Evolutionary conservation across 2,113 vertebrate species (phyloP).

Genomic region (Canis aureus): DNA sequence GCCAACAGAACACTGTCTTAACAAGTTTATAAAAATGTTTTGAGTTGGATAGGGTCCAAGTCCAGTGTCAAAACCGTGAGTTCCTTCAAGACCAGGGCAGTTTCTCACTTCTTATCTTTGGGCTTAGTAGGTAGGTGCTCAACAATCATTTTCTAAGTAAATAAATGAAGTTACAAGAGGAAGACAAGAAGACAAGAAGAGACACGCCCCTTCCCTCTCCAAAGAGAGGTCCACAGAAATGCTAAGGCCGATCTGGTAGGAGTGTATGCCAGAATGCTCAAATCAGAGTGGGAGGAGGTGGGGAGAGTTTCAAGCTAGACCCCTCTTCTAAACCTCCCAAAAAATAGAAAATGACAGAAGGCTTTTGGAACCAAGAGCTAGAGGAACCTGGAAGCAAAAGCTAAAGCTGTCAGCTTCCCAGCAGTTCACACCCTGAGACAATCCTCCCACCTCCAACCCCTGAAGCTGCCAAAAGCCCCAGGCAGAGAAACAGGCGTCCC

Average conservation of each 20-base stretch:
- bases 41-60: background rate
- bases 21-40: background rate
- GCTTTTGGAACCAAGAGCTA: constrained; percentile 45
- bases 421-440: constrained; percentile 16
- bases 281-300: background rate
- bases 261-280: background rate
- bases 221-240: background rate
- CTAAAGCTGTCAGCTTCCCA: background rate
- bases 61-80: background rate
- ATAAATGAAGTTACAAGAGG: background rate
- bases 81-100: background rate
- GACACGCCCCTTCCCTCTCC: background rate
- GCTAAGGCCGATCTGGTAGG: background rate
- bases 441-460: constrained; percentile 45
- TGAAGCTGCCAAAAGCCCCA: constrained; percentile 50
- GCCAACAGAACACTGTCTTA: background rate
- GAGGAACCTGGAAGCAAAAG: constrained; percentile 19
- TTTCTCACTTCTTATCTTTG: background rate
- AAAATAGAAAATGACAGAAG: constrained; percentile 1
- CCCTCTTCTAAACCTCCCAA: background rate
- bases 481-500: background rate
- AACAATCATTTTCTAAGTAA: background rate
- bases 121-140: background rate
- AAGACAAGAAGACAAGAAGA: background rate
- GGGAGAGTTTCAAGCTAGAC: background rate